These are phyloP conservation scores for Hephaestus fuliginosus DNA, from an alignment of 2,797 vertebrate genomes.

Conservation along the genomic window DNA sequence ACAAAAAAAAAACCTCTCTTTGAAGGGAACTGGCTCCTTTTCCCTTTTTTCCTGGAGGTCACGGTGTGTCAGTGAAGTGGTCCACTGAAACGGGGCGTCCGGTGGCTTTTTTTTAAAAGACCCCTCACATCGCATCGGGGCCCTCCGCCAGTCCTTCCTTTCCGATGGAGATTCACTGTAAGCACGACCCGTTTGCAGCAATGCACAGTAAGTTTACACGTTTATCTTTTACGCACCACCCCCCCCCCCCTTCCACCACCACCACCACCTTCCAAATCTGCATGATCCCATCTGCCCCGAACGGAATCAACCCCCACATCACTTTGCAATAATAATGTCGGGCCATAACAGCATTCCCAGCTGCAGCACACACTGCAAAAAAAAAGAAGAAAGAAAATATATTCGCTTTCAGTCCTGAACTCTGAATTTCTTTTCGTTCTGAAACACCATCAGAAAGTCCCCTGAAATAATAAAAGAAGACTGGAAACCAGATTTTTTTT, in stretches of 20 bases:
- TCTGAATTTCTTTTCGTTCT: neutral
- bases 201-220: constrained; percentile 96
- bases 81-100: constrained; percentile 54
- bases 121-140: constrained; percentile 49
- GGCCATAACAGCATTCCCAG: neutral
- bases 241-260: neutral
- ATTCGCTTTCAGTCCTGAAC: neutral
- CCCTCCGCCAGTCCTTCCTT: constrained; percentile 60
- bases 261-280: constrained; percentile 12
- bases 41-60: constrained; percentile 49
- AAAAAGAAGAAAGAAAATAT: neutral
- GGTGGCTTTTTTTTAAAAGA: constrained; percentile 38
- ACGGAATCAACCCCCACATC: constrained; percentile 11
- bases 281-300: constrained; percentile 40
- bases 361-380: constrained; percentile 3
- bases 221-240: constrained; percentile 26
- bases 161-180: constrained; percentile 99
- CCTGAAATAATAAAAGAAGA: neutral
- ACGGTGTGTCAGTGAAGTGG: constrained; percentile 39
- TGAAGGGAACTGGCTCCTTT: constrained; percentile 37
- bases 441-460: neutral
- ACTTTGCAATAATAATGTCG: constrained; percentile 6
- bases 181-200: constrained; percentile 99
- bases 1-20: constrained; percentile 7
- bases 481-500: neutral